These are phyloP conservation scores for Neosilurus hyrtlii DNA, from an alignment of 2,797 vertebrate species.

Conservation along the genomic window DNA sequence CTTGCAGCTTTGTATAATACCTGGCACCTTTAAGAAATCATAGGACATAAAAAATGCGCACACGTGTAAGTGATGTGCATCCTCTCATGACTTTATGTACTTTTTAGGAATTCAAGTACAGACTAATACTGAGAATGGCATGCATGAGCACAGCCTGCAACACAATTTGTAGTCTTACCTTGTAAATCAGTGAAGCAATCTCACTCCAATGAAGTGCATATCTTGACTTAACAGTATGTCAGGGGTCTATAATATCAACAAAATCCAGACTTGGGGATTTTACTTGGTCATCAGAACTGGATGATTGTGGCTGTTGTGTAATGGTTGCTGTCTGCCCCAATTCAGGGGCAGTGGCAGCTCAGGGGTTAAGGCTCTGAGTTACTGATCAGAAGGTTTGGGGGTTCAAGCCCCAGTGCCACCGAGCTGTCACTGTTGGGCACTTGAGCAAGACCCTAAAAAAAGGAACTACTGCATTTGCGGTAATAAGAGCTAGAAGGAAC, in stretches of 20 bases:
- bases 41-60: background rate
- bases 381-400: no score
- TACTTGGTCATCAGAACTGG: constrained; percentile 40
- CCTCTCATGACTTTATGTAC: constrained; percentile 3
- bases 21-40: background rate
- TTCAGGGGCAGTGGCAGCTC: background rate
- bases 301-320: constrained; percentile 28
- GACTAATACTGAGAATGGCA: constrained; percentile 21
- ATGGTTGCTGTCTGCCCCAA: constrained; percentile 35
- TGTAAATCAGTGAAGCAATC: constrained; percentile 25
- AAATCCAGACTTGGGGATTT: constrained; percentile 45
- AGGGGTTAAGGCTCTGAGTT: no score
- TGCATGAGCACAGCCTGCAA: constrained; percentile 20
- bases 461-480: constrained; percentile 15
- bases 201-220: background rate
- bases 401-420: no score
- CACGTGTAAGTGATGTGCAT: background rate
- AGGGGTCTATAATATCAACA: constrained; percentile 23
- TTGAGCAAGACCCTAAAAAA: background rate
- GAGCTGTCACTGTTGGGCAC: no score
- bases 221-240: constrained; percentile 28
- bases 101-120: constrained; percentile 19
- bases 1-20: background rate
- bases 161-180: background rate
- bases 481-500: constrained; percentile 23